phyloP scores from a whole-genome alignment of 2,113 vertebrate species.

The Elephantulus edwardii region DNA sequence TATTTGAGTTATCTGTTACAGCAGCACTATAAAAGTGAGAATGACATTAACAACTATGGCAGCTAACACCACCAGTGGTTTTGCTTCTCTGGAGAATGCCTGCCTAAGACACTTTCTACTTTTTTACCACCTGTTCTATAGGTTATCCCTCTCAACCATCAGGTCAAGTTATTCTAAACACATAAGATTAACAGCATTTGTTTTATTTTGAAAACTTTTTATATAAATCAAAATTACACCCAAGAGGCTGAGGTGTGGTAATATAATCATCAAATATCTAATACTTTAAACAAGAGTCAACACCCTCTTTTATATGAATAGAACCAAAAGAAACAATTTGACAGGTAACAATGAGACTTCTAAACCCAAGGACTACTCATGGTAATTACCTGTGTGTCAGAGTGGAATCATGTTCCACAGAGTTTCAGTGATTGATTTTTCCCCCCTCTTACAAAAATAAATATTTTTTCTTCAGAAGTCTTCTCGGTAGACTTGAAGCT shows the following conservation, averaged over 20 bases:
- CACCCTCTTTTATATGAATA: background rate
- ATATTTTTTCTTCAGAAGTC: background rate
- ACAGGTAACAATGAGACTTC: background rate
- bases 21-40: no score
- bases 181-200: constrained; percentile 3
- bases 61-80: no score
- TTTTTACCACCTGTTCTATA: background rate
- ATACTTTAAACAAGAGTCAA: background rate
- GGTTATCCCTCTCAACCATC: background rate
- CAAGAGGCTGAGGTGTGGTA: background rate
- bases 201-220: constrained; percentile 33
- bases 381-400: background rate
- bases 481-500: background rate
- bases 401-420: background rate
- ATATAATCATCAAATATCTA: background rate
- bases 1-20: no score
- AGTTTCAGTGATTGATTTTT: background rate
- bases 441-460: no score
- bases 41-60: no score
- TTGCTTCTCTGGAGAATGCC: no score
- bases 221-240: constrained; percentile 2
- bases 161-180: background rate
- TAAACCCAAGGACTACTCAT: background rate
- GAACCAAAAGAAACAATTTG: background rate
- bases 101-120: background rate